A percentile compares a stretch with the other conserved stretches of the same genome.
These are phyloP conservation scores for Octopus bimaculoides DNA, from an alignment of 1,140 invertebrate species.

Conservation along the genomic window DNA sequence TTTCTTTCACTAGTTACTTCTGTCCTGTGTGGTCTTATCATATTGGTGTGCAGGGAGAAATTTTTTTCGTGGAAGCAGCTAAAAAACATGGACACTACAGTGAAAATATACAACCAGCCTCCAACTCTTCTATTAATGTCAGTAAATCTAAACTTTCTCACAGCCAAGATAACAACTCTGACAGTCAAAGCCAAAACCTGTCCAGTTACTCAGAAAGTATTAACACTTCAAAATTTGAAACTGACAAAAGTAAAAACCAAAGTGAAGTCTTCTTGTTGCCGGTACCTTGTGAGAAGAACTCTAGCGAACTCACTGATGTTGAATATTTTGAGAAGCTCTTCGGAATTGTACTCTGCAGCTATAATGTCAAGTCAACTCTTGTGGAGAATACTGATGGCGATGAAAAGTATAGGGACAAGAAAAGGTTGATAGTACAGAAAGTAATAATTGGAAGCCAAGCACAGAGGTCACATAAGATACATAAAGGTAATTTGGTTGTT, in stretches of 20 bases:
- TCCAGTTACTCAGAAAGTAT: not conserved
- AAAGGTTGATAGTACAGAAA: not conserved
- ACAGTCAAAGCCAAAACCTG: not conserved
- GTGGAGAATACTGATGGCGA: not conserved
- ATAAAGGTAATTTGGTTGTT: not conserved
- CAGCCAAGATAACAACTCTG: not conserved
- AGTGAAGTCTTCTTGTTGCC: not conserved
- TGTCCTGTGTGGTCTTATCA: not conserved
- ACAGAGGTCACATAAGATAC: not conserved
- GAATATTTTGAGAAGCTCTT: not conserved
- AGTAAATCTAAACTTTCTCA: not conserved
- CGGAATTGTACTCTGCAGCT: not conserved
- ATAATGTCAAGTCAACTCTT: not conserved
- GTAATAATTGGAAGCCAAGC: not conserved
- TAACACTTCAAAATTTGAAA: not conserved
- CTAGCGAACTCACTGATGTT: not conserved
- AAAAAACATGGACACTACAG: not conserved
- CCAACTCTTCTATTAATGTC: not conserved
- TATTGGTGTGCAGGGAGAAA: slow-evolving; percentile 2
- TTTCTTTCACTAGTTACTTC: not conserved
- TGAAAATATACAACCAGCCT: not conserved
- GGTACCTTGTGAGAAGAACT: not conserved
- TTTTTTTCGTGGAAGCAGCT: not conserved
- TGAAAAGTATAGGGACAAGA: not conserved
- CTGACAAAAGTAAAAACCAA: not conserved